Evolutionary conservation across 2,888 invertebrate species (phyloP).

Genomic region (Orthosia incerta): DNA sequence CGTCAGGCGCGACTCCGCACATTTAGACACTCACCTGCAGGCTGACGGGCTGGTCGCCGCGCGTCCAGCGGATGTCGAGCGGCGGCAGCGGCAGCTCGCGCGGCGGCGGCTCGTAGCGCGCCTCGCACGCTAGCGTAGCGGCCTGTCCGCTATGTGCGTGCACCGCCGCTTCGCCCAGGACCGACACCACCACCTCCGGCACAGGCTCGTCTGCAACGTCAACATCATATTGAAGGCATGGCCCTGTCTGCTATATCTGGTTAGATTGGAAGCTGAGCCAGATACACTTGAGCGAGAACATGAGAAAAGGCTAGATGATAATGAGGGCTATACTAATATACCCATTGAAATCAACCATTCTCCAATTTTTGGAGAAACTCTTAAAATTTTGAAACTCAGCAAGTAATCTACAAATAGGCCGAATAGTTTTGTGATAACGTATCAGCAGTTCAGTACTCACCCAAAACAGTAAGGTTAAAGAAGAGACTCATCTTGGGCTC

Average conservation of each 20-base stretch:
- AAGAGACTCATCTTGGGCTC: constrained; percentile 94
- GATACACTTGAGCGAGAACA: not conserved
- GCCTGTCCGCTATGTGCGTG: constrained; percentile 72
- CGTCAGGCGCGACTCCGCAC: too few species aligned
- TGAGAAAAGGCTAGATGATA: not conserved
- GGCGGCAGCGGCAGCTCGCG: constrained; percentile 74
- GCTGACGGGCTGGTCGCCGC: constrained; percentile 68
- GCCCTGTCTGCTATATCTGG: not conserved
- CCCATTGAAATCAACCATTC: not conserved
- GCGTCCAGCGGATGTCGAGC: constrained; percentile 77
- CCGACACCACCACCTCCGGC: constrained; percentile 69
- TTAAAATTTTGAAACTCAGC: too few species aligned
- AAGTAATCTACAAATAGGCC: not conserved
- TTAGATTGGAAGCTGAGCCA: not conserved
- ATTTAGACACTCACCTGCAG: constrained; percentile 67
- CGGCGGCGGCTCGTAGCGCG: constrained; percentile 77
- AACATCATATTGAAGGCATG: not conserved
- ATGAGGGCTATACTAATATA: not conserved
- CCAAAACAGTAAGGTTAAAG: constrained; percentile 92
- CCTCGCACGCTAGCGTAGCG: constrained; percentile 80
- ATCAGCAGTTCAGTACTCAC: constrained; percentile 78
- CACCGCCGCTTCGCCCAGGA: constrained; percentile 50
- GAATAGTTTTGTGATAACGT: not conserved
- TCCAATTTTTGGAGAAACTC: not conserved
- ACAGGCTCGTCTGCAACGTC: constrained; percentile 67